phyloP scores from a whole-genome alignment of 2,888 invertebrate genomes.

The Callosobruchus maculatus region DNA sequence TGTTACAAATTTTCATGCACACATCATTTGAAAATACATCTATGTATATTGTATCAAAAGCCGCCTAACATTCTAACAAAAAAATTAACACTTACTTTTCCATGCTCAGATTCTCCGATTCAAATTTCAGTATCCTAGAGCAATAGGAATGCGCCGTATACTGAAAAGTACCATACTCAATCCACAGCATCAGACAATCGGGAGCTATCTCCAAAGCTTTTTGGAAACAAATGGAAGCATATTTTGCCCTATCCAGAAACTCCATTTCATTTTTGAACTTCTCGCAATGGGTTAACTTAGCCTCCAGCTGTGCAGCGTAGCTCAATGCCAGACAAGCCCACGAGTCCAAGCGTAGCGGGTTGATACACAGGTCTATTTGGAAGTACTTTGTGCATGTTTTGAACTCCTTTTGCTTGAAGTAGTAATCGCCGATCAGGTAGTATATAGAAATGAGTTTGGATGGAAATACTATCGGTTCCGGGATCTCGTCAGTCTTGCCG shows the following conservation, averaged over 20 bases:
- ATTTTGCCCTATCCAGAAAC: constrained; percentile 65
- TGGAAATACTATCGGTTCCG: constrained; percentile 42
- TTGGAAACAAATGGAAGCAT: constrained; percentile 77
- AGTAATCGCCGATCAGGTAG: constrained; percentile 88
- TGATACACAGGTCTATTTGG: constrained; percentile 75
- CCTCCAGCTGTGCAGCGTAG: constrained; percentile 73
- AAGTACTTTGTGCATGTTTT: constrained; percentile 73
- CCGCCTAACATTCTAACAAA: no score
- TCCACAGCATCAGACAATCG: constrained; percentile 74
- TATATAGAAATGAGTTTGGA: constrained; percentile 64
- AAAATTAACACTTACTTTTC: constrained; percentile 50
- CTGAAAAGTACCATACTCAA: constrained; percentile 87
- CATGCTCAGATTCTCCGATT: constrained; percentile 70
- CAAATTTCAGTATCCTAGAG: constrained; percentile 79
- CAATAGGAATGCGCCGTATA: constrained; percentile 89
- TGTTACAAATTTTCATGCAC: no score
- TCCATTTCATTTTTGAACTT: constrained; percentile 59
- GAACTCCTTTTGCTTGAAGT: constrained; percentile 83
- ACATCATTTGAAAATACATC: no score
- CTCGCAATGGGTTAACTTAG: constrained; percentile 72
- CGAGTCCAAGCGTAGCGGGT: constrained; percentile 78
- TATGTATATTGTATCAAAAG: no score
- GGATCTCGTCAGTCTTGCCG: constrained; percentile 30
- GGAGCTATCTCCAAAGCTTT: constrained; percentile 74
- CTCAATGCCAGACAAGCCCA: constrained; percentile 90